Conservation (phyloP, 2,888 invertebrate genomes). For the Leptogaster cylindrica region DNA sequence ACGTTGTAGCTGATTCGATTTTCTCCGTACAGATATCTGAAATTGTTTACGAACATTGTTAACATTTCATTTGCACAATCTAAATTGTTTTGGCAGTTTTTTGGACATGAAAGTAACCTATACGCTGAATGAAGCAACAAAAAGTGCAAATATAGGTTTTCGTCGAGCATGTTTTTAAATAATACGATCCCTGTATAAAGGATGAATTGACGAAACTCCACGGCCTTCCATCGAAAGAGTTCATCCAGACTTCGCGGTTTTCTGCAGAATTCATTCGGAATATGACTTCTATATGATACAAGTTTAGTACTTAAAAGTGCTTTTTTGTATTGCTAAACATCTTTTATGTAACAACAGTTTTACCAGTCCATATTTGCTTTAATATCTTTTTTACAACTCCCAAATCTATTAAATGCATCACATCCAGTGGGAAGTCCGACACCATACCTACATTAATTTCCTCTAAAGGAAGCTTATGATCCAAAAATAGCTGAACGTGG, state of each 20-base stretch:
- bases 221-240: neutral
- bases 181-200: constrained; percentile 33
- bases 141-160: constrained; percentile 26
- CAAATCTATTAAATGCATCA: constrained; percentile 43
- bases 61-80: constrained; percentile 9
- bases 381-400: constrained; percentile 43
- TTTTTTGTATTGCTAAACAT: neutral
- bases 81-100: constrained; percentile 12
- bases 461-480: constrained; percentile 17
- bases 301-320: neutral
- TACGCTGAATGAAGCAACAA: constrained; percentile 16
- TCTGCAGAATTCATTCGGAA: constrained; percentile 39
- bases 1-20: constrained; percentile 31
- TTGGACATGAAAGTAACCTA: constrained; percentile 2
- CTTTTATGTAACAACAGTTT: neutral
- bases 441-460: constrained; percentile 28
- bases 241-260: constrained; percentile 5
- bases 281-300: neutral
- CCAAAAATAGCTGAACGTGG: neutral
- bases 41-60: constrained; percentile 16
- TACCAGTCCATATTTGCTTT: neutral
- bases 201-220: constrained; percentile 16
- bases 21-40: constrained; percentile 8
- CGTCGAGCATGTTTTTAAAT: constrained; percentile 12
- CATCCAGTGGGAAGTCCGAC: constrained; percentile 40